These are phyloP conservation scores for Teleopsis dalmanni DNA, from an alignment of 1,140 invertebrate genomes.

Conservation along the genomic window DNA sequence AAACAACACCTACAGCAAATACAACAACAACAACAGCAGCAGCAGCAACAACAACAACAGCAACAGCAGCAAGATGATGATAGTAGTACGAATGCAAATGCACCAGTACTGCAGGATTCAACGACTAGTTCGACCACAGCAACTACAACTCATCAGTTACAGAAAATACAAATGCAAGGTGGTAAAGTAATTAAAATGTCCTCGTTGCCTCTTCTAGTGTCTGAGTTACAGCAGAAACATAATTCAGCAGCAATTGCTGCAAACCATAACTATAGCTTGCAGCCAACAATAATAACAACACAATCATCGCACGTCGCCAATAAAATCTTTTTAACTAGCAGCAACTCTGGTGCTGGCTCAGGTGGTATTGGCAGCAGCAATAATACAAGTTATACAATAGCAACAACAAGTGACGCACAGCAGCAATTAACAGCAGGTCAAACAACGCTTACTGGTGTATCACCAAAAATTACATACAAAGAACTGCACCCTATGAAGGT, in stretches of 20 bases:
- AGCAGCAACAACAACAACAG: too few relatives aligned
- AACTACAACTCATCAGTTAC: constrained; percentile 9
- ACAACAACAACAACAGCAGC: constrained; percentile 20
- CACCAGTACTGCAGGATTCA: not conserved
- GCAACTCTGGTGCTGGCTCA: constrained; percentile 14
- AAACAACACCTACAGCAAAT: constrained; percentile 25
- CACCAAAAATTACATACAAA: constrained; percentile 28
- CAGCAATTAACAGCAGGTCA: not conserved
- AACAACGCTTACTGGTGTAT: constrained; percentile 7
- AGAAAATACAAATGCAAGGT: constrained; percentile 18
- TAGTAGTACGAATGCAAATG: not conserved
- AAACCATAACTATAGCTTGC: constrained; percentile 41
- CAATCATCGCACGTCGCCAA: constrained; percentile 32
- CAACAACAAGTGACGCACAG: constrained; percentile 26
- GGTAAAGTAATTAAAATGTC: constrained; percentile 41
- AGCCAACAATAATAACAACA: constrained; percentile 35
- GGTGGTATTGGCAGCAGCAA: constrained; percentile 15
- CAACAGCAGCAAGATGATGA: constrained; percentile 16
- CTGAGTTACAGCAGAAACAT: constrained; percentile 29
- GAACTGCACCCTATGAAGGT: constrained; percentile 38
- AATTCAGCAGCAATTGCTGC: constrained; percentile 33
- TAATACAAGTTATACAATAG: constrained; percentile 32
- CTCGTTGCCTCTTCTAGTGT: constrained; percentile 32
- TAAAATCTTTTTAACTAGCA: constrained; percentile 39
- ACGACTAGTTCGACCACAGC: constrained; percentile 9